phyloP scores from a whole-genome alignment of 2,888 invertebrate genomes.

The Lasioglossum pauxillum region DNA sequence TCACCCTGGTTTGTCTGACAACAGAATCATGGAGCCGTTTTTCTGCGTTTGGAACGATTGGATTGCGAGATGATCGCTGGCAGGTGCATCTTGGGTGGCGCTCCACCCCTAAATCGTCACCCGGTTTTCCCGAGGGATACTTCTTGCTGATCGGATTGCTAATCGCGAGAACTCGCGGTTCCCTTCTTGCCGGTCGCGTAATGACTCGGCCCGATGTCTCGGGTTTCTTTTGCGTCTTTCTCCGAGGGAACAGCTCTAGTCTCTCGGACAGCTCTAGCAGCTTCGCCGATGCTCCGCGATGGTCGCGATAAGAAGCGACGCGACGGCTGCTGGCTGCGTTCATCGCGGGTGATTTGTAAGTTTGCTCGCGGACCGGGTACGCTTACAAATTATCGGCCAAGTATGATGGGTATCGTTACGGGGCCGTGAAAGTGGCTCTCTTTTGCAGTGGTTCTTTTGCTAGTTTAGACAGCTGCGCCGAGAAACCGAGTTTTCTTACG shows the following conservation, averaged over 20 bases:
- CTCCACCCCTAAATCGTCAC: slow-evolving; percentile 3
- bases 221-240: slow-evolving; percentile 36
- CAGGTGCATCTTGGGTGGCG: neutral
- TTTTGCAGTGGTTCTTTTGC: slow-evolving; percentile 31
- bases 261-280: neutral
- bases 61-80: neutral
- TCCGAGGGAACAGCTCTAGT: neutral
- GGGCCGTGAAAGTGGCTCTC: slow-evolving; percentile 53
- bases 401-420: slow-evolving; percentile 44
- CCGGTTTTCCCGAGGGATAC: neutral
- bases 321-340: neutral
- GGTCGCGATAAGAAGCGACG: slow-evolving; percentile 35
- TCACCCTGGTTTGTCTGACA: neutral
- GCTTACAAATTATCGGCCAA: slow-evolving; percentile 47
- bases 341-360: slow-evolving; percentile 48
- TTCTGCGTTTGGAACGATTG: neutral
- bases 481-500: slow-evolving; percentile 29
- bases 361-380: slow-evolving; percentile 22
- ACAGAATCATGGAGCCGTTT: neutral
- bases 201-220: slow-evolving; percentile 18
- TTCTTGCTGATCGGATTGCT: slow-evolving; percentile 4
- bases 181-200: slow-evolving; percentile 2
- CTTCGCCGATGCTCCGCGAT: neutral
- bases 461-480: slow-evolving; percentile 28
- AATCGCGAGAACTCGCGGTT: slow-evolving; percentile 5